phyloP scores from a whole-genome alignment of 2,113 vertebrate genomes.

The Siniperca knerii region DNA sequence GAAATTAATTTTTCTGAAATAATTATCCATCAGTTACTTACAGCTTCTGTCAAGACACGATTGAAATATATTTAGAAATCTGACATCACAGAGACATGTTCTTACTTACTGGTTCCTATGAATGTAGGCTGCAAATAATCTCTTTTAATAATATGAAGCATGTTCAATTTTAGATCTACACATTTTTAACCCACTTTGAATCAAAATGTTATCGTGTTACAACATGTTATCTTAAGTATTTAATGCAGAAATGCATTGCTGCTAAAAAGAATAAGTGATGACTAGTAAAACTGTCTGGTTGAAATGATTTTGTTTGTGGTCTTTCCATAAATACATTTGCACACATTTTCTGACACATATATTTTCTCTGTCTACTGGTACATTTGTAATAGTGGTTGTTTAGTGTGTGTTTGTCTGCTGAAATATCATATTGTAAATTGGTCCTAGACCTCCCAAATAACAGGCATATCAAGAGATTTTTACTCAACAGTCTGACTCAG shows the following conservation, averaged over 20 bases:
- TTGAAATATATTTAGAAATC: constrained; percentile 29
- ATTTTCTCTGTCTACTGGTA: constrained; percentile 1
- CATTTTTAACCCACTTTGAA: background rate
- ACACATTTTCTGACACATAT: background rate
- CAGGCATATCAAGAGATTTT: constrained; percentile 51
- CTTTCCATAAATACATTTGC: background rate
- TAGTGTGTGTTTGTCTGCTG: constrained; percentile 3
- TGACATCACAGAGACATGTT: constrained; percentile 12
- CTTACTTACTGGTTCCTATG: background rate
- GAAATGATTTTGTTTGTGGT: background rate
- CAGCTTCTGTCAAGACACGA: background rate
- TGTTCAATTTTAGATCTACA: background rate
- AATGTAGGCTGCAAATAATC: constrained; percentile 37
- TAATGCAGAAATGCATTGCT: background rate
- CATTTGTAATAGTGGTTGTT: constrained; percentile 16
- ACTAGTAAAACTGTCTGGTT: background rate
- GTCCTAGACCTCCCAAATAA: constrained; percentile 58
- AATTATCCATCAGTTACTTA: constrained; percentile 19
- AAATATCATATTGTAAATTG: constrained; percentile 57
- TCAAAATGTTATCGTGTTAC: background rate
- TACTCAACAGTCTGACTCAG: constrained; percentile 54
- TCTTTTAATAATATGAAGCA: constrained; percentile 16
- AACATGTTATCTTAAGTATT: background rate
- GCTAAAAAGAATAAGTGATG: background rate
- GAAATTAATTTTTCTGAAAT: constrained; percentile 12